Evolutionary conservation across 1,140 invertebrate species (phyloP), one percentile per base, ranked within the genome.

Genomic region (Drosophila quadrilineata): DNA sequence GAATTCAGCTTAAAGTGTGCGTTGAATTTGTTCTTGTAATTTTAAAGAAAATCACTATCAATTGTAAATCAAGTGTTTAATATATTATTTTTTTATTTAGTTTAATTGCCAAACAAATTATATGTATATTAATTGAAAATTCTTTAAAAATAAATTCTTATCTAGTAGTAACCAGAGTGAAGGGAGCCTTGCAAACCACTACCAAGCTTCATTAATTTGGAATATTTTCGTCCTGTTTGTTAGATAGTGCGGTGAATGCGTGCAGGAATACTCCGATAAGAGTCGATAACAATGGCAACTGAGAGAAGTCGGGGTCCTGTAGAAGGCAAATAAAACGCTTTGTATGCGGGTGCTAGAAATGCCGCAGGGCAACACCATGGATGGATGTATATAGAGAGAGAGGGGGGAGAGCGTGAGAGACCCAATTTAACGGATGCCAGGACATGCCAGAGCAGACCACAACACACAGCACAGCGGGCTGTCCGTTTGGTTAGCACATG

Each of bases 401-500:
- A n/a, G n/a, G n/a, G n/a, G n/a, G n/a, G n/a, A n/a, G n/a, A n/a
- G n/a, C n/a, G n/a, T n/a, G n/a, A n/a, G n/a, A n/a, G n/a, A n/a
- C n/a, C n/a, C n/a, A n/a, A n/a, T n/a, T n/a, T n/a, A n/a, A n/a
- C n/a, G n/a, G n/a, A n/a, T n/a, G n/a, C n/a, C n/a, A n/a, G n/a
- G n/a, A n/a, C n/a, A n/a, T n/a, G n/a, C 14, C 14, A 36, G 8
- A 21, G 12, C 53, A 41, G 17, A 40, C 9, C n/a, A 21, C 3
- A 48, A 10, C 8, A 63, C 59, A 19, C 63, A 54, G 56, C 50
- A 28, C 36, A 38, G 69, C 74, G 35, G 50, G 41, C 40, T 35
- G 60, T 50, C 50, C 22, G 40, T 46, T 56, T 62, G 76, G 72
- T 65, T 76, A 84, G 72, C 77, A 84, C 73, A 82, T 82, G 77